A percentile compares a stretch with the other conserved stretches of the same genome.
These are phyloP conservation scores for Pseudoatta argentina DNA, from an alignment of 1,140 invertebrate species.

Conservation along the genomic window DNA sequence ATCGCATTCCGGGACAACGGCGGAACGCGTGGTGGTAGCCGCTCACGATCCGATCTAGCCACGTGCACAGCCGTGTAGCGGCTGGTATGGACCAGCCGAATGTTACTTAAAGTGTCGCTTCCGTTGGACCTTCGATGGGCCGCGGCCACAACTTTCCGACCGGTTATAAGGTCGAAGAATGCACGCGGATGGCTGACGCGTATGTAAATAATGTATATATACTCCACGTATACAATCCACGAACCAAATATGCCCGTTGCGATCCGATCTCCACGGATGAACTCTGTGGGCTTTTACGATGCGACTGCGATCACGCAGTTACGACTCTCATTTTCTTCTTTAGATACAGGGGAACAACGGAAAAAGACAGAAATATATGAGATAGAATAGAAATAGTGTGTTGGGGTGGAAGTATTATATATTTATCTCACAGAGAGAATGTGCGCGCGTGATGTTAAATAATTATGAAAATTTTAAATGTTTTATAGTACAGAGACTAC, in stretches of 20 bases:
- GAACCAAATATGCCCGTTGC: slow-evolving; percentile 41
- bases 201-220: slow-evolving; percentile 2
- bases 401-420: not conserved
- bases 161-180: slow-evolving; percentile 14
- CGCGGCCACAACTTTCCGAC: slow-evolving; percentile 10
- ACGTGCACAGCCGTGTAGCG: slow-evolving; percentile 44
- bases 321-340: slow-evolving; percentile 27
- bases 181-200: slow-evolving; percentile 10
- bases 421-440: not conserved
- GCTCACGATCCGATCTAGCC: slow-evolving; percentile 70
- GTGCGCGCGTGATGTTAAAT: not conserved
- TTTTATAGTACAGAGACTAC: not conserved
- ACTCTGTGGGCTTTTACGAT: slow-evolving; percentile 46
- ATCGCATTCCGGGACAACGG: slow-evolving; percentile 65
- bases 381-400: not conserved
- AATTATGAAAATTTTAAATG: not conserved
- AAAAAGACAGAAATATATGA: not conserved
- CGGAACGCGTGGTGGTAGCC: slow-evolving; percentile 15
- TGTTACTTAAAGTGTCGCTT: slow-evolving; percentile 66
- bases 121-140: not conserved
- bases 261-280: slow-evolving; percentile 58
- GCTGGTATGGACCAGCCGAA: slow-evolving; percentile 50
- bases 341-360: not conserved
- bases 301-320: slow-evolving; percentile 14
- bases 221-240: not conserved